These are phyloP conservation scores for Euspilapteryx auroguttella DNA, from an alignment of 2,888 invertebrate species.

Conservation along the genomic window DNA sequence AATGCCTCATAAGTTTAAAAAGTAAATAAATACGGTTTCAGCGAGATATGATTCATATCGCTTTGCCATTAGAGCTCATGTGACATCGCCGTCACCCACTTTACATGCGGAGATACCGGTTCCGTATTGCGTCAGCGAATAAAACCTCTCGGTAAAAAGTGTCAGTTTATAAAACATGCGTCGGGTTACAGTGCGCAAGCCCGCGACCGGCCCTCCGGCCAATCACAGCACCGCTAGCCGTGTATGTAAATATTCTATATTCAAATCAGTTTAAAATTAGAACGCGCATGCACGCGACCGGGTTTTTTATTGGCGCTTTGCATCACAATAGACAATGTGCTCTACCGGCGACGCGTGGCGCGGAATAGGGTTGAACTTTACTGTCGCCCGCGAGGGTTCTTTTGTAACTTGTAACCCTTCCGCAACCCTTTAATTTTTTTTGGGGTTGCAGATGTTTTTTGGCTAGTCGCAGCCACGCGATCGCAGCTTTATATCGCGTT, in stretches of 20 bases:
- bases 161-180: conserved; percentile 27
- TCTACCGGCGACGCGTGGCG: conserved; percentile 13
- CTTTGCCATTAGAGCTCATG: too few relatives aligned
- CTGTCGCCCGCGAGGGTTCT: too few relatives aligned
- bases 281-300: conserved; percentile 52
- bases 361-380: conserved; percentile 2
- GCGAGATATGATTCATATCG: too few relatives aligned
- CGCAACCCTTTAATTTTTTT: conserved; percentile 35
- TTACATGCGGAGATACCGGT: too few relatives aligned
- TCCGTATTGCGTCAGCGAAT: too few relatives aligned
- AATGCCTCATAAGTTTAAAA: too few relatives aligned
- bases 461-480: conserved; percentile 31
- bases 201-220: conserved; percentile 13
- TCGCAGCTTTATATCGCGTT: conserved; percentile 21
- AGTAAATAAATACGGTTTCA: too few relatives aligned
- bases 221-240: conserved; percentile 22
- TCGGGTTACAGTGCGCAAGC: conserved; percentile 6
- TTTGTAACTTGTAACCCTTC: conserved; percentile 44
- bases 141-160: too few relatives aligned
- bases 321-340: conserved; percentile 25
- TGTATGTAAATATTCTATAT: conserved; percentile 53
- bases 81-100: too few relatives aligned
- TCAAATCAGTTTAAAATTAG: conserved; percentile 58
- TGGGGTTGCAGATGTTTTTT: conserved; percentile 40
- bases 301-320: conserved; percentile 50